Evolutionary conservation across 2,888 invertebrate species (phyloP), one percentile per base, ranked within the genome.

Genomic region (Ceriagrion tenellum): DNA sequence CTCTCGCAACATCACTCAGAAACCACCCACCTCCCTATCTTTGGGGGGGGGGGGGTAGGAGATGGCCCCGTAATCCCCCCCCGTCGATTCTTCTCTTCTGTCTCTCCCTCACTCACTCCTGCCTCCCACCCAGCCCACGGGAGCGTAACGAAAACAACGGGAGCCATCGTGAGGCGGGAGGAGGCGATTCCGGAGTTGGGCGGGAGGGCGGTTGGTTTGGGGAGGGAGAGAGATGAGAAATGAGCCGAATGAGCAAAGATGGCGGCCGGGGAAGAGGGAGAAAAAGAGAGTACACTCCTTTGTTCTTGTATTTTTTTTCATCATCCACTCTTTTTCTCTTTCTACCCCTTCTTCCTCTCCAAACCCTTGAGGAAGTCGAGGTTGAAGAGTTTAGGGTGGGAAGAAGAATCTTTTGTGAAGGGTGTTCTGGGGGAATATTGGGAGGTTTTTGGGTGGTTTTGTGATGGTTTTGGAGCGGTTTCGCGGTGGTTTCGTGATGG

Each of bases 181-280:
- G 55, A 55, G 12, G 88, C n/a, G 55, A 55, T 89, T 59, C 55
- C 55, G 55, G 55, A n/a, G 59, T 59, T 20, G 59, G 59, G 59
- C 16, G 56, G 56, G 56, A 56, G 56, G 16, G 56, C 12, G 12
- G 59, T 16, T 59, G 16, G 59, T 6, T 20, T 16, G 12, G 20
- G 59, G 16, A 20, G 69, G n/a, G n/a, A 26, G 23, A 69, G 20
- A 55, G 55, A 55, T 55, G 89, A 89, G 55, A 89, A 89, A 89
- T 89, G 89, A 89, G 55, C 89, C 89, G 55, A 89, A 47, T 55
- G n/a, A 47, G 55, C 89, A 55, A 89, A 55, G 89, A 89, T 55
- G 89, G 55, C 55, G 55, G 6, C 26, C 89, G 55, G n/a, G 89
- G 18, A 12, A 89, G 55, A 40, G 89, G 16, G 69, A 47, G 47